A percentile compares a stretch with the other conserved stretches of the same genome.
These are phyloP conservation scores for Patella pellucida DNA, from an alignment of 2,888 invertebrate species.

Conservation along the genomic window DNA sequence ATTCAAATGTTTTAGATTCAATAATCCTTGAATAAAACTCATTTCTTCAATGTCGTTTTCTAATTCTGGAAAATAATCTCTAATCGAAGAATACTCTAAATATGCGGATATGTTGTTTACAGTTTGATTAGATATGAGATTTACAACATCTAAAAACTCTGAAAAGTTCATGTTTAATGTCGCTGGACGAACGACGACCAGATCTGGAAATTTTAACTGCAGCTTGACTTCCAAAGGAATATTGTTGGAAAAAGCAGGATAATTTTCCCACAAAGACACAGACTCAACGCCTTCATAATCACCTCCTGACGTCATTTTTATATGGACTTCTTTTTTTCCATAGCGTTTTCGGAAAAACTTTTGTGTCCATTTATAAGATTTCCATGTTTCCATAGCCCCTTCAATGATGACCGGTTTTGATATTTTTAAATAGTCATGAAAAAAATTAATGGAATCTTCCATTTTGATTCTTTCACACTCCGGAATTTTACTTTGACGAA, in stretches of 20 bases:
- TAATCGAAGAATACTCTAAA: constrained; percentile 67
- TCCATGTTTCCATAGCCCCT: constrained; percentile 55
- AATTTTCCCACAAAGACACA: constrained; percentile 58
- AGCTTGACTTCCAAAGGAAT: constrained; percentile 56
- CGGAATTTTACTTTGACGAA: constrained; percentile 25
- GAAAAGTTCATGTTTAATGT: constrained; percentile 61
- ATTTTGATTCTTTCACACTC: constrained; percentile 49
- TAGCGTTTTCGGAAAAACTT: constrained; percentile 50
- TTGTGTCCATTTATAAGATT: constrained; percentile 65
- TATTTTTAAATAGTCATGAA: constrained; percentile 56
- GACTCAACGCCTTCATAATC: constrained; percentile 67
- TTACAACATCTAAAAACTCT: constrained; percentile 62
- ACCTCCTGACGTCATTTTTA: constrained; percentile 63
- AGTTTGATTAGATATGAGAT: constrained; percentile 46
- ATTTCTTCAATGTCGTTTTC: constrained; percentile 59
- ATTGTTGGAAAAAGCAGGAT: constrained; percentile 39
- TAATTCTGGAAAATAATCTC: constrained; percentile 58
- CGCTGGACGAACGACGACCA: constrained; percentile 68
- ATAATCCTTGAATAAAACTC: constrained; percentile 49
- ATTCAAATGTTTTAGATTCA: constrained; percentile 57
- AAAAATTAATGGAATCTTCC: constrained; percentile 51
- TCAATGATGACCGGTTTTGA: constrained; percentile 66
- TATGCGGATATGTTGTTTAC: constrained; percentile 62
- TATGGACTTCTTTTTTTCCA: constrained; percentile 56
- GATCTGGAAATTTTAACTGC: constrained; percentile 61